Conservation (phyloP, 2,113 vertebrate species). For the Siniperca chuatsi region DNA sequence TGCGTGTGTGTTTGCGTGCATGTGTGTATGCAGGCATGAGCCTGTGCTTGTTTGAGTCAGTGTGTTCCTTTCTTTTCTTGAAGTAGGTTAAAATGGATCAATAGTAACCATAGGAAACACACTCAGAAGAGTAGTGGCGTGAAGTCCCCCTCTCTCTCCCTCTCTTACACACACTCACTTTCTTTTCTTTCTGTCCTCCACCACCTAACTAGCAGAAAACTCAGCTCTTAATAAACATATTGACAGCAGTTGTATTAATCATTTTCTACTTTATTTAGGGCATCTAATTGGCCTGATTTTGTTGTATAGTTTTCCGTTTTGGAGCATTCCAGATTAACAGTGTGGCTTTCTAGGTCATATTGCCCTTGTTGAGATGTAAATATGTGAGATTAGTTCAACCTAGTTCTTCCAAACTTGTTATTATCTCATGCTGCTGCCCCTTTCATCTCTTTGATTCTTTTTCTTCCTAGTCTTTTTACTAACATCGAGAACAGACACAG, state of each 20-base stretch:
- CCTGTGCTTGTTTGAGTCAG: constrained; percentile 65
- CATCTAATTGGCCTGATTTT: constrained; percentile 59
- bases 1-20: constrained; percentile 23
- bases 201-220: constrained; percentile 27
- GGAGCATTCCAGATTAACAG: constrained; percentile 57
- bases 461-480: constrained; percentile 3
- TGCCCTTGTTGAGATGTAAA: constrained; percentile 57
- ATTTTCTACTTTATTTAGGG: constrained; percentile 41
- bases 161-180: constrained; percentile 7
- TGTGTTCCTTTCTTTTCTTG: constrained; percentile 73
- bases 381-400: constrained; percentile 56
- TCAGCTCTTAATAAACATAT: constrained; percentile 44
- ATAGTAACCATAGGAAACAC: constrained; percentile 74
- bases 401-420: constrained; percentile 35
- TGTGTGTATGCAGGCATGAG: constrained; percentile 29
- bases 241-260: constrained; percentile 50
- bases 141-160: constrained; percentile 34
- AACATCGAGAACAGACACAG: not conserved
- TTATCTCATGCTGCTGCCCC: constrained; percentile 17
- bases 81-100: constrained; percentile 84
- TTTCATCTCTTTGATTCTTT: constrained; percentile 25
- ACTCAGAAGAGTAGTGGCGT: constrained; percentile 58
- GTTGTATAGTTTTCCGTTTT: constrained; percentile 33
- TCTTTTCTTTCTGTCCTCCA: constrained; percentile 21
- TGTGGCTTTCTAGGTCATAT: constrained; percentile 67